Evolutionary conservation across 1,140 invertebrate species (phyloP).

Genomic region (Periplaneta americana): DNA sequence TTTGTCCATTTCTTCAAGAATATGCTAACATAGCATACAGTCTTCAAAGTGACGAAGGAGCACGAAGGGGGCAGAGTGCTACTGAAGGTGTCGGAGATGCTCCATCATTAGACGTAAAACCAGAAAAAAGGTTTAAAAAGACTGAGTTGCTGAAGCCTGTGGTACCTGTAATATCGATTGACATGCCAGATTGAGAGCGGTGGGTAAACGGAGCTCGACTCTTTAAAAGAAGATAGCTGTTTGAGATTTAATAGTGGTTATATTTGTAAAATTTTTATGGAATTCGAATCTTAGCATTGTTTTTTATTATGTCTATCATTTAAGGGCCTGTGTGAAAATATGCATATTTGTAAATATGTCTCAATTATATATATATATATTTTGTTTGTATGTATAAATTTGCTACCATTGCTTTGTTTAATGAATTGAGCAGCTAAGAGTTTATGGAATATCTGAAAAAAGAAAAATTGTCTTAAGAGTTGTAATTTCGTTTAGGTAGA

Average conservation of each 20-base stretch:
- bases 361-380: not conserved
- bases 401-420: not conserved
- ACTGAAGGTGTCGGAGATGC: slow-evolving; percentile 41
- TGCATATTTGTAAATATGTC: not conserved
- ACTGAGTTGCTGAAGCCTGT: slow-evolving; percentile 74
- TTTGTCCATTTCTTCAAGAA: slow-evolving; percentile 92
- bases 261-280: not conserved
- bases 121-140: slow-evolving; percentile 58
- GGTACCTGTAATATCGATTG: slow-evolving; percentile 80
- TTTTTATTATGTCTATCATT: not conserved
- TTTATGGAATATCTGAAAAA: too few relatives aligned
- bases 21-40: slow-evolving; percentile 97
- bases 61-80: slow-evolving; percentile 37
- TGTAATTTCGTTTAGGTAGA: not conserved
- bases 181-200: slow-evolving; percentile 75
- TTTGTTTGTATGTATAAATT: not conserved
- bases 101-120: slow-evolving; percentile 48
- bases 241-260: not conserved
- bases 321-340: not conserved
- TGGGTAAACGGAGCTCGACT: not conserved
- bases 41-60: slow-evolving; percentile 46
- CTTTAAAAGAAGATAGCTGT: not conserved
- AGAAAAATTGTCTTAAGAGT: not conserved
- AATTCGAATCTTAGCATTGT: not conserved
- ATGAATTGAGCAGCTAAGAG: not conserved